phyloP scores from a whole-genome alignment of 2,797 vertebrate species.

The Tarsius wallacei region DNA sequence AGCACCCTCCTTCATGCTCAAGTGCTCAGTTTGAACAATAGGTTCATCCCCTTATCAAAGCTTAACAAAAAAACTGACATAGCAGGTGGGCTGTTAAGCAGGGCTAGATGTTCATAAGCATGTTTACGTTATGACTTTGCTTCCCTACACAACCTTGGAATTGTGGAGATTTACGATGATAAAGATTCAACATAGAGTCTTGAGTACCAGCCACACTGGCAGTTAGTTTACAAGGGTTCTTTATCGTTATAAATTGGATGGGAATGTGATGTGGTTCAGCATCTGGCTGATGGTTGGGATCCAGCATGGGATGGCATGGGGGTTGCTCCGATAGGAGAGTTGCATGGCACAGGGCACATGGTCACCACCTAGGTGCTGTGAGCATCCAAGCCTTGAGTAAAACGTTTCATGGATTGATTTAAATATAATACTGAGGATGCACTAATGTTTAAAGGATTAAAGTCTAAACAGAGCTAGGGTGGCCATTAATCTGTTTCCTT shows the following conservation, averaged over 20 bases:
- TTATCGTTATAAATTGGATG: background rate
- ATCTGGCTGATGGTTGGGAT: background rate
- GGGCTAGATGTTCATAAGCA: background rate
- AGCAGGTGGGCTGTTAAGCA: background rate
- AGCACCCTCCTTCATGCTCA: background rate
- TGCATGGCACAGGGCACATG: background rate
- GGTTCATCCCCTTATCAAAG: background rate
- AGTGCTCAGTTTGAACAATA: background rate
- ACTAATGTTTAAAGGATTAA: conserved; percentile 9
- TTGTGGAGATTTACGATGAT: conserved; percentile 6
- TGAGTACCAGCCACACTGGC: background rate
- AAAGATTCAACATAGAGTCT: conserved; percentile 23
- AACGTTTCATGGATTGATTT: background rate
- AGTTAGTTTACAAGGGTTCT: background rate
- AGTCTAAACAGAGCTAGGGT: background rate
- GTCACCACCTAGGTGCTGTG: background rate
- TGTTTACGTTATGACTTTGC: background rate
- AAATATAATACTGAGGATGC: background rate
- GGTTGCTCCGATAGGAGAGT: background rate
- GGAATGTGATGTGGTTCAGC: background rate
- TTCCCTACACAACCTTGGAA: background rate
- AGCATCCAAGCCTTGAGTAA: background rate
- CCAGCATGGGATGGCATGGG: background rate
- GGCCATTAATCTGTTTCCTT: background rate
- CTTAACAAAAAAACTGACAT: background rate